phyloP scores from a whole-genome alignment of 1,140 invertebrate genomes.

The Saccostrea glomerata region DNA sequence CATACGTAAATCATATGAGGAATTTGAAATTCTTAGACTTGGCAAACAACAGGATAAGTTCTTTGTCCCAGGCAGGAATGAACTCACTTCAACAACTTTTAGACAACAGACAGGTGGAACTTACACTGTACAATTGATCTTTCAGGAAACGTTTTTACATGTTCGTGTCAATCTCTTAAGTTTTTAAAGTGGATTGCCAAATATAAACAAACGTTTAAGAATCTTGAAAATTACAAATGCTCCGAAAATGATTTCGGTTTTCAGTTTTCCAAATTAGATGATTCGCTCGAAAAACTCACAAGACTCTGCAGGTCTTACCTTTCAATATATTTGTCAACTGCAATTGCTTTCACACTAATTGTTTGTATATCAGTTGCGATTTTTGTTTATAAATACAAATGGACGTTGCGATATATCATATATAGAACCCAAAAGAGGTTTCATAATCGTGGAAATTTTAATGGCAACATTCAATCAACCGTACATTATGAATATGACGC shows the following conservation, averaged over 20 bases:
- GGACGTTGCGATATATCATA: background rate
- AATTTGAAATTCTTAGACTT: background rate
- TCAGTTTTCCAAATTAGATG: background rate
- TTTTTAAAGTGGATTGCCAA: background rate
- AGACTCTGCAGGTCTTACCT: background rate
- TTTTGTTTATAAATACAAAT: background rate
- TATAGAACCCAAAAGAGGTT: background rate
- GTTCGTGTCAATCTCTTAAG: background rate
- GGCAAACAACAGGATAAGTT: background rate
- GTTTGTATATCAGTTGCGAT: background rate
- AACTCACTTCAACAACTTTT: background rate
- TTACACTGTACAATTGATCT: background rate
- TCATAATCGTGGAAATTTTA: background rate
- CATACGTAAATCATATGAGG: background rate
- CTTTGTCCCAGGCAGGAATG: background rate
- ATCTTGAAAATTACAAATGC: background rate
- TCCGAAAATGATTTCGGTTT: background rate
- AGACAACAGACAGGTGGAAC: background rate
- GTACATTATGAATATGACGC: background rate
- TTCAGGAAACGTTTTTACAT: background rate
- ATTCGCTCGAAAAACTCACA: background rate
- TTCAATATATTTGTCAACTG: background rate
- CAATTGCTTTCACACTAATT: background rate
- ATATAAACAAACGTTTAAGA: background rate
- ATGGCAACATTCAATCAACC: background rate